Percentiles rank a stretch among this genome's conserved stretches.
Evolutionary conservation across 2,113 vertebrate species (phyloP).

Genomic region (Microcebus ravelobensis): DNA sequence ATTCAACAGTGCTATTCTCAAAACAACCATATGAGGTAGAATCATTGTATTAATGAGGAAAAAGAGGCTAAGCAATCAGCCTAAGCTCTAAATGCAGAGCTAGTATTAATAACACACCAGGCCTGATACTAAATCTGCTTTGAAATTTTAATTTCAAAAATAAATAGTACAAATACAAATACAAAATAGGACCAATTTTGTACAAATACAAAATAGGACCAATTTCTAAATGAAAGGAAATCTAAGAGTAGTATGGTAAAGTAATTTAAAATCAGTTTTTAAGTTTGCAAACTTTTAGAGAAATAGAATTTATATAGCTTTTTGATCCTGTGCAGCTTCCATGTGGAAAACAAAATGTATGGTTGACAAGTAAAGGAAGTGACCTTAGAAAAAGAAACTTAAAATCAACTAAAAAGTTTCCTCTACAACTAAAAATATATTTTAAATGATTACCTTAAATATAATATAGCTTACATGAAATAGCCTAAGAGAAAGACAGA

Average conservation of each 20-base stretch:
- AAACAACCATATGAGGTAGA: background rate
- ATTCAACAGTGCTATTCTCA: background rate
- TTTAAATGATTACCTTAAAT: background rate
- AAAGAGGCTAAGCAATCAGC: background rate
- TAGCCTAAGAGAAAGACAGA: background rate
- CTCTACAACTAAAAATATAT: constrained; percentile 21
- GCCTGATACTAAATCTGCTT: background rate
- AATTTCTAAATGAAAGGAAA: constrained; percentile 4
- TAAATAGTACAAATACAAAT: background rate
- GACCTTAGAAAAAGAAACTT: background rate
- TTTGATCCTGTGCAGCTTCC: background rate
- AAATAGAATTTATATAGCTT: background rate
- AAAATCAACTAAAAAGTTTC: constrained; percentile 2
- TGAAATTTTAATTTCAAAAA: constrained; percentile 23
- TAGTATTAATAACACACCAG: background rate
- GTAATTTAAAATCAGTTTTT: background rate
- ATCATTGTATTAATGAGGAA: background rate
- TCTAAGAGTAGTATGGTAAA: background rate
- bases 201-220: background rate
- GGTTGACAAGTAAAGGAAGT: background rate
- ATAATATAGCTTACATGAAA: background rate
- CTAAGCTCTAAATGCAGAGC: background rate
- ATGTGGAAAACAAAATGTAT: background rate
- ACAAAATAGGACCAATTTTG: too few relatives aligned
- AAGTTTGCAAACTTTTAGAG: background rate